Evolutionary conservation across 2,113 vertebrate genomes (phyloP).

Genomic region (Gymnobelideus leadbeateri): DNA sequence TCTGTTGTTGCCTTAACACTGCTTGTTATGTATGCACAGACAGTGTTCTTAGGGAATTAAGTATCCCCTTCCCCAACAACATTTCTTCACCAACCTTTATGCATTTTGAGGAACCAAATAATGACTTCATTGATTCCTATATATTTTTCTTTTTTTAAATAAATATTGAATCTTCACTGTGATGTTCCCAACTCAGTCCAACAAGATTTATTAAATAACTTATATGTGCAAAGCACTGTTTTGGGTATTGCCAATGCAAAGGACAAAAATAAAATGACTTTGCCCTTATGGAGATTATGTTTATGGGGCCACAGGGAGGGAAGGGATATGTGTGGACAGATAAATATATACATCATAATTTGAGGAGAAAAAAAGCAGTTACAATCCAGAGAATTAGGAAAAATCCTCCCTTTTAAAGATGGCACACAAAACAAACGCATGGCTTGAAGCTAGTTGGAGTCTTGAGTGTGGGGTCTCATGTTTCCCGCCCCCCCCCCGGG

Average conservation of each 20-base stretch:
- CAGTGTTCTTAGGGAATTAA: neutral
- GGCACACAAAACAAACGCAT: conserved; percentile 51
- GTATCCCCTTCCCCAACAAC: neutral
- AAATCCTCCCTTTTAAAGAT: neutral
- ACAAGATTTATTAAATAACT: neutral
- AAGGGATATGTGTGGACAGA: neutral
- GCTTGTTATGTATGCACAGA: neutral
- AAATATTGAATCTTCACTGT: neutral
- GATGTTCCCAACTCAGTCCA: neutral
- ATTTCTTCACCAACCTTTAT: neutral
- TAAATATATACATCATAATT: neutral
- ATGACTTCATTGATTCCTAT: neutral
- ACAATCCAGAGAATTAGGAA: neutral
- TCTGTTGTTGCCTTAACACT: neutral
- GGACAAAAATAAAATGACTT: neutral
- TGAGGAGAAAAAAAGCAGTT: neutral
- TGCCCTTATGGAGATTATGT: neutral
- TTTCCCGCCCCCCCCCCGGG: conserved; percentile 8
- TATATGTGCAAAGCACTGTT: neutral
- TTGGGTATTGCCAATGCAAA: no score
- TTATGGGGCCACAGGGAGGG: neutral
- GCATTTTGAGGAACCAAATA: neutral
- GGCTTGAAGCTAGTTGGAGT: conserved; percentile 63
- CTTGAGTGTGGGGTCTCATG: conserved; percentile 52
- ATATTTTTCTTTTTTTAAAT: neutral